Base-by-base conservation (phyloP, 37 sponge, comb jelly and placozoan genomes). In the Spongia lamella region DNA sequence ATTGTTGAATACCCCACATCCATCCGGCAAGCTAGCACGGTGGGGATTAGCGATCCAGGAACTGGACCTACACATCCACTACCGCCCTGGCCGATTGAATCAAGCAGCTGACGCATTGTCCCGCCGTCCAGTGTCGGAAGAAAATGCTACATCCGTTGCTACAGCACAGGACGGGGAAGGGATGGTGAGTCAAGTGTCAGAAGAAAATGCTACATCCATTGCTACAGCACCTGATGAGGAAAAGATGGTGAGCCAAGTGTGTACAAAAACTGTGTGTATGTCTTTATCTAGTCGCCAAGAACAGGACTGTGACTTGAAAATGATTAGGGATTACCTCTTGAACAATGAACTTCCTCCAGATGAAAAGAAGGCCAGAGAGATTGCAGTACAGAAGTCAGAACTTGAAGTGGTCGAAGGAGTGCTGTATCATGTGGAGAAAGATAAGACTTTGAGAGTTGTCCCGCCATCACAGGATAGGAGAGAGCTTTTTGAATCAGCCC, bases 91-190 rank as follows among this genome's bases (percentile, higher is more conserved):
- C 26, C 29, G 56, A 3, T 16, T 7, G 4, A 63, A 77, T 77
- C 1, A 16, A 3, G 63, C 62, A 47, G 78, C 66, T 19, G 78
- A 77, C 40, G 78, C 78, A 26, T 50, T 77, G 55, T 77, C 78
- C 26, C 6, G 68, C 21, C 9, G 11, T 14, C 70, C 70, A n/a
- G n/a, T n/a, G n/a, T n/a, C n/a, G n/a, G n/a, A n/a, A n/a, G n/a
- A n/a, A n/a, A n/a, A n/a, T n/a, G n/a, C n/a, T n/a, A n/a, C n/a
- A n/a, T n/a, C n/a, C n/a, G n/a, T n/a, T n/a, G n/a, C n/a, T n/a
- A n/a, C n/a, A n/a, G n/a, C n/a, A n/a, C n/a, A n/a, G n/a, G n/a
- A n/a, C n/a, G n/a, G n/a, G n/a, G n/a, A n/a, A n/a, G n/a, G n/a
- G n/a, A n/a, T n/a, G n/a, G n/a, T n/a, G n/a, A n/a, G n/a, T n/a